A percentile compares a stretch with the other conserved stretches of the same genome.
Conservation (phyloP, 2,888 invertebrate species). For the Himalopsyche kuldschensis region DNA sequence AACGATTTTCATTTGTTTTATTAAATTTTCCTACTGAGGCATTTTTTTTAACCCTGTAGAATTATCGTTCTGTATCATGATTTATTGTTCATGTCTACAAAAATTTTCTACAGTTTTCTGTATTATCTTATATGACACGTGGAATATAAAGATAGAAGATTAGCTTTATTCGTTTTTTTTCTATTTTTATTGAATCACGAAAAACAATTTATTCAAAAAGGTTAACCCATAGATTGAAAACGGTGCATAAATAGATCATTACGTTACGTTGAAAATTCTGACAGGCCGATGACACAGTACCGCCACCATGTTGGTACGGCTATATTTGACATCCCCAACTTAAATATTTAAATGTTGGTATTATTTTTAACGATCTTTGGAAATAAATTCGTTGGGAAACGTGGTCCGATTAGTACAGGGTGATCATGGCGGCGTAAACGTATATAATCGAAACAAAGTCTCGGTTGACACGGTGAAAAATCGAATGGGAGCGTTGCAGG, state of each 20-base stretch:
- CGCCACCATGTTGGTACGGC: neutral
- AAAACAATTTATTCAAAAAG: neutral
- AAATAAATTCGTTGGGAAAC: neutral
- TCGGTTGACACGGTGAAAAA: neutral
- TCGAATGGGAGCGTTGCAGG: neutral
- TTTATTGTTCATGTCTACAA: neutral
- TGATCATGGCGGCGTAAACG: neutral
- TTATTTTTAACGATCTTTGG: neutral
- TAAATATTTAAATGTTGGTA: neutral
- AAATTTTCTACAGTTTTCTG: neutral
- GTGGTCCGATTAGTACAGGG: neutral
- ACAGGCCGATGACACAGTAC: neutral
- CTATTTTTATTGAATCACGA: neutral
- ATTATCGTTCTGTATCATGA: neutral
- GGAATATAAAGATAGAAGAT: neutral
- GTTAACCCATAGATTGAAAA: neutral
- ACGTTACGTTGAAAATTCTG: neutral
- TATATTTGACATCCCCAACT: neutral
- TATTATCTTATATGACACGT: neutral
- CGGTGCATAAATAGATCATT: neutral
- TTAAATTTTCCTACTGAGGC: too few species aligned
- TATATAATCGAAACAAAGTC: neutral
- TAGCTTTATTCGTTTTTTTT: neutral
- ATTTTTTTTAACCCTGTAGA: neutral
- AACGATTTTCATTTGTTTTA: too few species aligned